Percentiles rank a stretch among this genome's conserved stretches.
Evolutionary conservation across 2,113 vertebrate species (phyloP).

Genomic region (Proterorhinus semilunaris): DNA sequence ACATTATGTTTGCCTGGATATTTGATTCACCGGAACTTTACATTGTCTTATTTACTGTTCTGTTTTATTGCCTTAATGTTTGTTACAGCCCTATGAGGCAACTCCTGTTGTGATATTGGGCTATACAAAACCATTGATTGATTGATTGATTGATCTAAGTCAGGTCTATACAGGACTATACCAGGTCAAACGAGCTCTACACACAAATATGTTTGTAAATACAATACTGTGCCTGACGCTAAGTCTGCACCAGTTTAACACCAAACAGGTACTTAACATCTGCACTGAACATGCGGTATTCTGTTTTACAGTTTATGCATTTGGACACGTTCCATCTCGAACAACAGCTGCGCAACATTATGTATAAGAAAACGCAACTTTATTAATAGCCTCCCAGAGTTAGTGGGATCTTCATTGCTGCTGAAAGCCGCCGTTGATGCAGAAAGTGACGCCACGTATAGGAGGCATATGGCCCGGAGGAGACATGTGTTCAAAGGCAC

Average conservation of each 20-base stretch:
- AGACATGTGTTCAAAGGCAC: slow-evolving; percentile 45
- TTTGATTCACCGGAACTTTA: too few species aligned
- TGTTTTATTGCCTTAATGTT: too few species aligned
- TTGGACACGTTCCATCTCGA: slow-evolving; percentile 1
- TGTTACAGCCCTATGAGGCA: too few species aligned
- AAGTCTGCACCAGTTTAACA: slow-evolving; percentile 16
- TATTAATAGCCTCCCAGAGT: slow-evolving; percentile 7
- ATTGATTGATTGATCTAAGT: too few species aligned
- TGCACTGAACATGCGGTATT: slow-evolving; percentile 3
- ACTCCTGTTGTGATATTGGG: too few species aligned
- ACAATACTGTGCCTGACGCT: slow-evolving; percentile 10
- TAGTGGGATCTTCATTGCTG: background rate
- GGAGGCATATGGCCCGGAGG: slow-evolving; percentile 36
- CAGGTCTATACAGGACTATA: too few species aligned
- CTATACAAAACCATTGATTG: too few species aligned
- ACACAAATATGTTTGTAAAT: too few species aligned
- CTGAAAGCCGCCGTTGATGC: slow-evolving; percentile 20
- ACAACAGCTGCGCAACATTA: background rate
- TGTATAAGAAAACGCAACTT: background rate
- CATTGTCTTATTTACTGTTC: too few species aligned
- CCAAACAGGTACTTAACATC: slow-evolving; percentile 23
- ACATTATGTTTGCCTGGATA: too few species aligned
- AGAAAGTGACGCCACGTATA: slow-evolving; percentile 33
- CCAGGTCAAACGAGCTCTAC: too few species aligned
- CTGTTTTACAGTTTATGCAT: slow-evolving; percentile 9